Base-by-base conservation (phyloP, 2,113 vertebrate genomes). In the Glaucidium brasilianum region DNA sequence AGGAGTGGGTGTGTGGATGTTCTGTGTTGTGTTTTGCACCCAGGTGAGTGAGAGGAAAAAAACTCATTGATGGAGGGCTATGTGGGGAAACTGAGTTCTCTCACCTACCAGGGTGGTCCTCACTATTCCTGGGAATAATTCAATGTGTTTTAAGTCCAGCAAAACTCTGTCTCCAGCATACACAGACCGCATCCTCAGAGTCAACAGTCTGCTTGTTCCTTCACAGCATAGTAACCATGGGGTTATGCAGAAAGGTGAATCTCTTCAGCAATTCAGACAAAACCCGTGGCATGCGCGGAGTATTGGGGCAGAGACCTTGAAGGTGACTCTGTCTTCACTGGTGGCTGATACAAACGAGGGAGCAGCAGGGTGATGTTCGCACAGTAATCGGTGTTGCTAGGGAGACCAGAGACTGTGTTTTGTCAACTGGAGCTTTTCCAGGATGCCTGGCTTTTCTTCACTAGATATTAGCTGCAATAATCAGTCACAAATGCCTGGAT, bases 381-480 rank as follows among this genome's bases (percentile, higher is more conserved):
- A 55, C 62, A 66, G 71, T 88, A 91, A 96, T 96, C 37, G 1
- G 91, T 73, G 95, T 97, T 94, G 94, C 96, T 52, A 95, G 89
- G 96, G 92, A 95, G 94, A 96, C 89, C 71, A 55, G 74, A 90
- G 71, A 82, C 87, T 90, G 83, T 84, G 74, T 85, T 91, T 96
- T 95, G 85, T 97, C 85, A 96, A 82, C 84, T 94, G 88, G 86
- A 96, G 74, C 77, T 87, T 95, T 95, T 94, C 77, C 91, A 96
- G 89, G 47, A 76, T 85, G 90, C 78, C 87, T 69, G 58, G 26
- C 26, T 96, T 96, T 96, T 96, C 89, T 75, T 93, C 93, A 82
- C 55, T 88, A 85, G 67, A 85, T 92, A 97, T 83, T 88, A 97
- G 87, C 84, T 95, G 95, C 87, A 96, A 95, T 91, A 88, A 97